Evolutionary conservation across 1,140 invertebrate species (phyloP).

Genomic region (Cataglyphis hispanica): DNA sequence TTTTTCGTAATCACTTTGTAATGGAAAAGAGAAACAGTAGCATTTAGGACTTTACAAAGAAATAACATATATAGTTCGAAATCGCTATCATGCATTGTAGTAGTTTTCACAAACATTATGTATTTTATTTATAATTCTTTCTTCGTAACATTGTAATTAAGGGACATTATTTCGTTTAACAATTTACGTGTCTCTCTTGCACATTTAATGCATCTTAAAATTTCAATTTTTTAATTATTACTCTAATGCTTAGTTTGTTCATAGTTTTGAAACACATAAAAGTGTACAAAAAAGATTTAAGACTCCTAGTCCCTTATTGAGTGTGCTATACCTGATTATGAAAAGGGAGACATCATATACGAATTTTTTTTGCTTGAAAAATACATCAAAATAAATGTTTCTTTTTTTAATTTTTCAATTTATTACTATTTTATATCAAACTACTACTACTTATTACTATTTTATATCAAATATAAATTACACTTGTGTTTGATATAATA

Average conservation of each 20-base stretch:
- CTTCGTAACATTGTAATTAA: neutral
- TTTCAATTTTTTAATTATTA: neutral
- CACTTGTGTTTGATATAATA: too few species aligned
- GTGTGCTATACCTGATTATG: too few species aligned
- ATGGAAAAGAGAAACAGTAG: neutral
- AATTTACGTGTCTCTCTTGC: neutral
- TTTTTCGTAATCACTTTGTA: constrained; percentile 59
- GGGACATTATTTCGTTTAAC: neutral
- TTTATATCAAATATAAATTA: too few species aligned
- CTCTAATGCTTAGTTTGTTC: neutral
- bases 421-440: too few species aligned
- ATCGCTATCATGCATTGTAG: neutral
- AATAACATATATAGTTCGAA: neutral
- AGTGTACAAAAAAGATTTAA: neutral
- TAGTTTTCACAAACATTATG: neutral
- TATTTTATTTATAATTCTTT: neutral
- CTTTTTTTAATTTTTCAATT: too few species aligned
- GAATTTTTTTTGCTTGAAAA: too few species aligned
- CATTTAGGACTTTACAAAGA: neutral
- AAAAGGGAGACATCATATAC: too few species aligned
- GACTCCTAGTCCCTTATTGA: neutral
- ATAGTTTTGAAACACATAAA: neutral
- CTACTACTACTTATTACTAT: too few species aligned
- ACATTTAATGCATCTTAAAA: neutral
- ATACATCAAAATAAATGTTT: too few species aligned